Conservation (phyloP, 1,140 invertebrate genomes). For the Lithobius niger region DNA sequence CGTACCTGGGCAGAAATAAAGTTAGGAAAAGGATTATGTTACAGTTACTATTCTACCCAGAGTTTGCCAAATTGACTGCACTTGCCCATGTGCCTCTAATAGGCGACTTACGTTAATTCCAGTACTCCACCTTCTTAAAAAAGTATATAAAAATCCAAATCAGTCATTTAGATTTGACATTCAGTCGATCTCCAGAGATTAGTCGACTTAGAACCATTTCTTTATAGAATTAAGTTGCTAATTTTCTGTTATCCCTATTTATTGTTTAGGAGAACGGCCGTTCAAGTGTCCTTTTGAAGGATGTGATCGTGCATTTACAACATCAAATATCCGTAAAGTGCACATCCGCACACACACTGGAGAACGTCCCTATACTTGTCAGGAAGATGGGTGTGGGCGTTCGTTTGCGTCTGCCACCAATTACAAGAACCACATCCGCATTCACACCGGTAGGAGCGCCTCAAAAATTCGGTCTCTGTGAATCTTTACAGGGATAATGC, state of each 20-base stretch:
- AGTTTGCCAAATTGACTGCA: no score
- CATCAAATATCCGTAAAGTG: slow-evolving; percentile 57
- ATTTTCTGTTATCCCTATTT: slow-evolving; percentile 13
- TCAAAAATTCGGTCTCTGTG: no score
- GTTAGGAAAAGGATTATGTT: no score
- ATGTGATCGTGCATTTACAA: slow-evolving; percentile 53
- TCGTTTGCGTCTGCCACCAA: slow-evolving; percentile 52
- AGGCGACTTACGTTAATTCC: no score
- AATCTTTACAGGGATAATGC: no score
- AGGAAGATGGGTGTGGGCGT: slow-evolving; percentile 30
- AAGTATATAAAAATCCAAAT: no score
- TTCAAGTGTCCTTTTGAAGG: slow-evolving; percentile 47
- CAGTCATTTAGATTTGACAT: neutral
- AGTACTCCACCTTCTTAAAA: no score
- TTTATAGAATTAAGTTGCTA: neutral
- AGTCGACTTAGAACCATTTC: no score
- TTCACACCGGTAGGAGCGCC: slow-evolving; percentile 33
- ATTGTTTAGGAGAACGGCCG: slow-evolving; percentile 42
- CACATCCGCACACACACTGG: slow-evolving; percentile 35
- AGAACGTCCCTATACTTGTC: slow-evolving; percentile 37
- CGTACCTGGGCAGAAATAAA: no score
- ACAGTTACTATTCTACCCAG: no score
- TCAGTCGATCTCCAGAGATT: no score
- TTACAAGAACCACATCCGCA: slow-evolving; percentile 47
- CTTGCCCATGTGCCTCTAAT: no score